These are phyloP conservation scores for Dichetophora obliterata DNA, from an alignment of 2,888 invertebrate genomes.

Conservation along the genomic window DNA sequence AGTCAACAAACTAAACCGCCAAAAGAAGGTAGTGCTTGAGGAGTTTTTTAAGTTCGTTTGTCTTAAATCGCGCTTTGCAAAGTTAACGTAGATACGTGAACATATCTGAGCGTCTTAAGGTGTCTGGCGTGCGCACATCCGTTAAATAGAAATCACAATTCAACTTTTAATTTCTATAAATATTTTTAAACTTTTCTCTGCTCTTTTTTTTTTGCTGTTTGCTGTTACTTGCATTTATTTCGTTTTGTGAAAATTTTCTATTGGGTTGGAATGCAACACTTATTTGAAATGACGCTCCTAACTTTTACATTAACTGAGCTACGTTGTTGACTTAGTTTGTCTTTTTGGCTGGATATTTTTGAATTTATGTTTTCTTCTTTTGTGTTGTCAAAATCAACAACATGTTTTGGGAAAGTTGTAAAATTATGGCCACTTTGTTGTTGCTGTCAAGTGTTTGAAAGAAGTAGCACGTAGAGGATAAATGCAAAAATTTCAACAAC, in stretches of 20 bases:
- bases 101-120: background rate
- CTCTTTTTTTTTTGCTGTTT: background rate
- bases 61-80: background rate
- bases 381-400: background rate
- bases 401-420: slow-evolving; percentile 18
- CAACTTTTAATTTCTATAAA: slow-evolving; percentile 19
- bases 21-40: slow-evolving; percentile 16
- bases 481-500: background rate
- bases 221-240: background rate
- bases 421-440: background rate
- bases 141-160: slow-evolving; percentile 23
- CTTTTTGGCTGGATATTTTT: background rate
- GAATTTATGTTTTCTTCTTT: background rate
- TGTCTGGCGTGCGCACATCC: slow-evolving; percentile 7
- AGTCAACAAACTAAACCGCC: slow-evolving; percentile 20
- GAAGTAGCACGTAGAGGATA: background rate
- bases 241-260: too few relatives aligned
- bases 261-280: background rate
- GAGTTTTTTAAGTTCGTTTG: background rate
- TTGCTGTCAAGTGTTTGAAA: background rate
- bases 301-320: background rate
- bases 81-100: background rate
- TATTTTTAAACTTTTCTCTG: background rate
- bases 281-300: background rate
- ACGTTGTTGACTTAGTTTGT: background rate